Conservation (phyloP, 2,888 invertebrate genomes). For the Erebia palarica region DNA sequence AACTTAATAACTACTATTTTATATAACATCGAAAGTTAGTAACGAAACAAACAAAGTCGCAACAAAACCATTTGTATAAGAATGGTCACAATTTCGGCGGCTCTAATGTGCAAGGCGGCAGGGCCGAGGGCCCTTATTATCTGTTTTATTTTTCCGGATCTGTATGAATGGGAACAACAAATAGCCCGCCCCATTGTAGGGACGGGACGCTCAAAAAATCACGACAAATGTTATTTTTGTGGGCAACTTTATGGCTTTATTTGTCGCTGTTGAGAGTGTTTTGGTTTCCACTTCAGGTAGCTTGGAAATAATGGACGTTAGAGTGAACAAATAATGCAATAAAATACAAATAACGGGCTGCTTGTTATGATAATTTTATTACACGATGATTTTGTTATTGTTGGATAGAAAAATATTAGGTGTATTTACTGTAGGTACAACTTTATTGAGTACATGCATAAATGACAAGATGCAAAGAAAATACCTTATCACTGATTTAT, state of each 20-base stretch:
- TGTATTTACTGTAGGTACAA: neutral
- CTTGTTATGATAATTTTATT: constrained; percentile 23
- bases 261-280: constrained; percentile 55
- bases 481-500: neutral
- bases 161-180: constrained; percentile 73
- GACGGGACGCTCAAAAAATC: constrained; percentile 53
- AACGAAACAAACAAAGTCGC: constrained; percentile 74
- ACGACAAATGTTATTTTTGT: constrained; percentile 70
- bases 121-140: constrained; percentile 68
- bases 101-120: constrained; percentile 79
- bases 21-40: constrained; percentile 15
- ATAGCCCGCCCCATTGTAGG: constrained; percentile 66
- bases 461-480: neutral
- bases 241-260: constrained; percentile 75
- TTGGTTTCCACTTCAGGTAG: constrained; percentile 46
- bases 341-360: constrained; percentile 21
- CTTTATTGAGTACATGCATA: neutral
- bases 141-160: constrained; percentile 81
- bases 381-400: constrained; percentile 14
- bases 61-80: constrained; percentile 78
- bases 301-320: constrained; percentile 30
- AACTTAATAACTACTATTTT: neutral
- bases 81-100: constrained; percentile 72
- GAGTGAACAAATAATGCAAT: constrained; percentile 30
- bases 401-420: neutral